Percentiles rank a stretch among this genome's conserved stretches.
These are phyloP conservation scores for Drosophila niveifrons DNA, from an alignment of 2,888 invertebrate species.

Conservation along the genomic window DNA sequence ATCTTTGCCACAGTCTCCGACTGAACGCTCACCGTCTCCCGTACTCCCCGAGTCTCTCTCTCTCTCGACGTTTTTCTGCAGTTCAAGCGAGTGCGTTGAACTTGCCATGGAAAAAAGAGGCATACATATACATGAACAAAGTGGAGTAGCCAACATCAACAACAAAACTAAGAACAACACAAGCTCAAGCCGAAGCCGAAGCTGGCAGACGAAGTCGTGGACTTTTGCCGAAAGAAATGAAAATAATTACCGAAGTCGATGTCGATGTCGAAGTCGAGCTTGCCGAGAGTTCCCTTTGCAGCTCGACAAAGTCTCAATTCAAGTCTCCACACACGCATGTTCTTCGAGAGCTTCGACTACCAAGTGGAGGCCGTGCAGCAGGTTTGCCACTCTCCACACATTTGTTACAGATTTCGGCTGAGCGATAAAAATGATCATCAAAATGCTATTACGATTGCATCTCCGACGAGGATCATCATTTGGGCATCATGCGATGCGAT, in stretches of 20 bases:
- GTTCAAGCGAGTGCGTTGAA: constrained; percentile 83
- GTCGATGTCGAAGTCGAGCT: constrained; percentile 9
- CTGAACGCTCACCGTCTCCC: constrained; percentile 7
- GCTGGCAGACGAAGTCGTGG: constrained; percentile 20
- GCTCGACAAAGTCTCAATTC: constrained; percentile 47
- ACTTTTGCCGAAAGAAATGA: constrained; percentile 59
- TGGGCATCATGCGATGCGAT: constrained; percentile 16
- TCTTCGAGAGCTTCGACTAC: not conserved
- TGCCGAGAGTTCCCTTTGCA: constrained; percentile 16
- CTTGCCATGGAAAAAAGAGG: constrained; percentile 57
- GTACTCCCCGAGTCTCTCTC: not conserved
- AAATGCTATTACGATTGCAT: constrained; percentile 71
- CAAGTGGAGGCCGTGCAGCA: constrained; percentile 54
- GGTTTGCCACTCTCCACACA: constrained; percentile 54
- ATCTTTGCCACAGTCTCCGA: constrained; percentile 54
- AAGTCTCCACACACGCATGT: constrained; percentile 54
- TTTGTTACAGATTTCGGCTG: constrained; percentile 78
- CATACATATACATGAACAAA: constrained; percentile 62
- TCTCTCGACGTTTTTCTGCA: constrained; percentile 55
- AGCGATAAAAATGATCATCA: constrained; percentile 72
- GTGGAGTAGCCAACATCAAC: constrained; percentile 71
- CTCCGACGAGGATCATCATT: constrained; percentile 35
- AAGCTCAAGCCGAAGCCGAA: constrained; percentile 10
- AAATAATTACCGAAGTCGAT: constrained; percentile 68
- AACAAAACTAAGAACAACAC: constrained; percentile 11